phyloP scores from a whole-genome alignment of 2,797 vertebrate genomes.

The Aselliscus stoliczkanus region DNA sequence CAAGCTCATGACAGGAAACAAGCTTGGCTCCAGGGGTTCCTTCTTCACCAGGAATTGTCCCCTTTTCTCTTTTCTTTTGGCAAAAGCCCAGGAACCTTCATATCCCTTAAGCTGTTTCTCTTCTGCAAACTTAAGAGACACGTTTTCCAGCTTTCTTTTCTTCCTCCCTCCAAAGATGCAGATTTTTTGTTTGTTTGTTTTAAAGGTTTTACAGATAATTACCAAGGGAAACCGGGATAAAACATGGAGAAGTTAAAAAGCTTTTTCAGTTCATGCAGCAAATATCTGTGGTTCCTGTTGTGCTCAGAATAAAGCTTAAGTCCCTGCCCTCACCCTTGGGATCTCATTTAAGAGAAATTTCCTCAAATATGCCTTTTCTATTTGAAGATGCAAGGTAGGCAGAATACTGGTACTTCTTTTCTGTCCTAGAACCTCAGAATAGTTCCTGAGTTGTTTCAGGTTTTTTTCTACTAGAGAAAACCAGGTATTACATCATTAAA shows the following conservation, averaged over 20 bases:
- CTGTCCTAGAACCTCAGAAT: not conserved
- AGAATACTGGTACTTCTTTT: not conserved
- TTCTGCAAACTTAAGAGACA: not conserved
- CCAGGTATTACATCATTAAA: not conserved
- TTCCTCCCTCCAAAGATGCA: not conserved
- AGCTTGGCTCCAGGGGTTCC: not conserved
- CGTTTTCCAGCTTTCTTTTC: not conserved
- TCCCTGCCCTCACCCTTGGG: not conserved
- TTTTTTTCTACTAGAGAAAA: not conserved
- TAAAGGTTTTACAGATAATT: not conserved
- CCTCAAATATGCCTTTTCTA: not conserved
- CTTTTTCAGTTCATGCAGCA: not conserved
- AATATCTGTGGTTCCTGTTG: not conserved
- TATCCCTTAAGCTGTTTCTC: not conserved
- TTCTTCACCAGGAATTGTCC: not conserved
- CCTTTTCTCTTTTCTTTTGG: not conserved
- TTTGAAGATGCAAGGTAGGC: not conserved
- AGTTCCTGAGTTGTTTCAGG: conserved; percentile 1
- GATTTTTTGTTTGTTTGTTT: not conserved
- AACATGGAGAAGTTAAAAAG: not conserved
- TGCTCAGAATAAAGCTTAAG: not conserved
- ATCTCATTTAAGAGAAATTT: not conserved
- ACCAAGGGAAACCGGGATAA: not conserved
- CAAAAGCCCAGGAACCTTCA: not conserved
- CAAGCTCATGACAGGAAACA: not conserved